Evolutionary conservation across 2,888 invertebrate species (phyloP).

Genomic region (Glyphotaelius pellucidus): DNA sequence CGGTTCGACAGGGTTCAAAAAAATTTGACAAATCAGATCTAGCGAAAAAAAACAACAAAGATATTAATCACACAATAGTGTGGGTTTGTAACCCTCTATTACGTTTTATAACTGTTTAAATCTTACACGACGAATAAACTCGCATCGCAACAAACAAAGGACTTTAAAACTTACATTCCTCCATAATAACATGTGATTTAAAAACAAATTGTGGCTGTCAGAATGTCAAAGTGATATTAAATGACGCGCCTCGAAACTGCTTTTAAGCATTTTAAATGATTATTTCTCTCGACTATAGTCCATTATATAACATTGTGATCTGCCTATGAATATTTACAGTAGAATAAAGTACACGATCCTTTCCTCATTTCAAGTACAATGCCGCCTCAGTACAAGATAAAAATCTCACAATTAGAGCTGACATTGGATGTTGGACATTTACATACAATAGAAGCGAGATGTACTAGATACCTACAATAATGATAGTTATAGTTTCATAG

Average conservation of each 20-base stretch:
- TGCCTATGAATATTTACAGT: slow-evolving; percentile 34
- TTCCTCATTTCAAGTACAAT: slow-evolving; percentile 36
- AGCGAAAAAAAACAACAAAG: background rate
- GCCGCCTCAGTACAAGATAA: slow-evolving; percentile 30
- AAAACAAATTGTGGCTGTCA: background rate
- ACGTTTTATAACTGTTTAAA: background rate
- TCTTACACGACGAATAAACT: background rate
- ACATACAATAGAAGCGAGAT: slow-evolving; percentile 26
- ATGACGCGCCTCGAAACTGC: background rate
- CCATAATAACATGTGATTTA: background rate
- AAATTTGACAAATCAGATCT: too few species aligned
- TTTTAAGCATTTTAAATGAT: background rate
- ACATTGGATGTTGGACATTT: slow-evolving; percentile 37
- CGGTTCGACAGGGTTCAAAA: too few species aligned
- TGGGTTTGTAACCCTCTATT: background rate
- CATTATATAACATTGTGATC: slow-evolving; percentile 11
- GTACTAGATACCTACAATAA: background rate
- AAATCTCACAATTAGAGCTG: slow-evolving; percentile 44
- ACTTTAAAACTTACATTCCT: background rate
- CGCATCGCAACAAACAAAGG: background rate
- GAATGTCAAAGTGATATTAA: background rate
- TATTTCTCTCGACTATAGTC: background rate
- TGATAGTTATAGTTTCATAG: background rate
- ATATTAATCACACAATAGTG: too few species aligned
- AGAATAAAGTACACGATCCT: slow-evolving; percentile 1